Conservation (phyloP, 2,888 invertebrate species). For the Leptinotarsa juncta region DNA sequence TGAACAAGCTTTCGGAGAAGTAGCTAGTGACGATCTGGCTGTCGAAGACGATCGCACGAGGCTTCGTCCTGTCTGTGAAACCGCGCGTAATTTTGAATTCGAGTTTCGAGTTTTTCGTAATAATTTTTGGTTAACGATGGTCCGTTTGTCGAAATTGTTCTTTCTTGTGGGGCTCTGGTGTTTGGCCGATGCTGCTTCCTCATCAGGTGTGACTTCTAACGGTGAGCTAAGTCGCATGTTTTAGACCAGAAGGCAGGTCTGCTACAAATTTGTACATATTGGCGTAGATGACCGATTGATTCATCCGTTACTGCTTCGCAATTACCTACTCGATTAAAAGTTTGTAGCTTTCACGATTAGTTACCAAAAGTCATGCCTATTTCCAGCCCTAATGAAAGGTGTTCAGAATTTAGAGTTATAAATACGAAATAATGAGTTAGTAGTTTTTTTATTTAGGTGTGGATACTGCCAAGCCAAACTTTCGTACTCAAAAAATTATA, state of each 20-base stretch:
- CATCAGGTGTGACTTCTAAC: slow-evolving; percentile 58
- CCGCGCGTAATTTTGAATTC: slow-evolving; percentile 20
- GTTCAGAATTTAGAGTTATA: no score
- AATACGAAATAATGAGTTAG: no score
- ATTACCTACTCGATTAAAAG: background rate
- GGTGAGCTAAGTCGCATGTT: slow-evolving; percentile 52
- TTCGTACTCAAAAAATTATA: no score
- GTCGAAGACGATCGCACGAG: slow-evolving; percentile 54
- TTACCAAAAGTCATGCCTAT: no score
- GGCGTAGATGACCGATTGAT: slow-evolving; percentile 57
- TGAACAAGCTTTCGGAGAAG: slow-evolving; percentile 54
- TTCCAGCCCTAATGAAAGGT: no score
- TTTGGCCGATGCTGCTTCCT: slow-evolving; percentile 49
- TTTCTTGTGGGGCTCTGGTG: slow-evolving; percentile 51
- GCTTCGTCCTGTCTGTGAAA: slow-evolving; percentile 34
- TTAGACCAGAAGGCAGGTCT: slow-evolving; percentile 45
- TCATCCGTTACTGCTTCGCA: background rate
- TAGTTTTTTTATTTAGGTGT: no score
- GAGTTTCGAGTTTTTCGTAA: slow-evolving; percentile 1
- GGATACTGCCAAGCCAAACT: no score
- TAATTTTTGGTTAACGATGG: slow-evolving; percentile 1
- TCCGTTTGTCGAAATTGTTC: slow-evolving; percentile 39
- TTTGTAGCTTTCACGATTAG: no score
- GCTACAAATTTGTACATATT: slow-evolving; percentile 57
- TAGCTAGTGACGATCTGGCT: slow-evolving; percentile 51